Evolutionary conservation across 2,888 invertebrate genomes (phyloP), one percentile per base, ranked within the genome.

Genomic region (Masnerella sp.): DNA sequence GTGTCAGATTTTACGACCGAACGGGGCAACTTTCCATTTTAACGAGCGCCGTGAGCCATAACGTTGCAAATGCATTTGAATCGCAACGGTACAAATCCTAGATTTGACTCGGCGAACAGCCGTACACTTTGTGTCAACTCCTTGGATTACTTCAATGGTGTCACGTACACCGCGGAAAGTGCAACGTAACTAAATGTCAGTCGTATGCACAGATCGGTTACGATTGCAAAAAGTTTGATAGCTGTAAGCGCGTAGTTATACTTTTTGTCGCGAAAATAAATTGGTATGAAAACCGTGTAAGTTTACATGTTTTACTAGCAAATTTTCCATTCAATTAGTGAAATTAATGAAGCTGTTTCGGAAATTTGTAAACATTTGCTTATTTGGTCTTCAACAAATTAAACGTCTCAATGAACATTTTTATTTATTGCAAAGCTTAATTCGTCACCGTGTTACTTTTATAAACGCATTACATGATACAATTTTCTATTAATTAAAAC

Each of bases 1-100:
- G 59, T 65, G 71, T 74, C 69, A 62, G 74, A 68, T 76, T 76
- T 76, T 76, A 76, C 56, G 71, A 74, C 17, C 65, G 36, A 68
- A 45, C 40, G 64, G 64, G 61, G 65, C 68, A 76, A 73, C 71
- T 76, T 74, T 67, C 76, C 67, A 68, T 59, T 72, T 75, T 74
- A 78, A 75, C 65, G 65, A 77, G 69, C 72, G 52, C 51, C 38
- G 65, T 47, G 52, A 67, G 52, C 56, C 61, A 54, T 40, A 71
- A 70, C 71, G 52, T 61, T 45, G 52, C 30, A 45, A 69, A 43
- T 59, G 34, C 42, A 64, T 70, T 54, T 49, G 51, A 70, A 70
- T 58, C 38, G 25, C 56, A 47, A 69, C 61, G 59, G 45, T 38
- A 54, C 51, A 30, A 61, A 69, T 61, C 45, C 38, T 11, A 28